Conservation (phyloP, 2,113 vertebrate species). For the Macrotis lagotis region DNA sequence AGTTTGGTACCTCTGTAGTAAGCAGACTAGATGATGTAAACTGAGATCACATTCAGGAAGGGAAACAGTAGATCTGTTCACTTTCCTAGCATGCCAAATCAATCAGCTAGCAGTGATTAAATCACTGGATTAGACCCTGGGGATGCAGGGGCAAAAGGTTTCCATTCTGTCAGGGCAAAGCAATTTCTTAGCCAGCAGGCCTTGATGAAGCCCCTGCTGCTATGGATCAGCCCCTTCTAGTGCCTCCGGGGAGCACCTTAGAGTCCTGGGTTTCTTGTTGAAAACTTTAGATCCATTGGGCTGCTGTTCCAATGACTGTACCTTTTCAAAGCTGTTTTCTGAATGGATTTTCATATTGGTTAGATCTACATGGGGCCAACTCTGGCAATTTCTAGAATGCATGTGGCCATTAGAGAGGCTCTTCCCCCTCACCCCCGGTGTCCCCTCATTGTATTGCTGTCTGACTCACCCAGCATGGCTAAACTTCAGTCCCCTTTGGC, state of each 20-base stretch:
- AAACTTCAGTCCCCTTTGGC: background rate
- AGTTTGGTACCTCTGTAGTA: slow-evolving; percentile 64
- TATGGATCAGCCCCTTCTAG: background rate
- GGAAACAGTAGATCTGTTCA: background rate
- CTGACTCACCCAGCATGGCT: background rate
- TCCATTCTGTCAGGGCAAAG: no score
- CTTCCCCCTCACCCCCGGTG: background rate
- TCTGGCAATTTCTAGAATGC: background rate
- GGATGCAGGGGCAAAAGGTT: background rate
- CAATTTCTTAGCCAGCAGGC: no score
- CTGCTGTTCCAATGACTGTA: slow-evolving; percentile 14
- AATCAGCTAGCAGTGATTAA: background rate
- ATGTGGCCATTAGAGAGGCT: background rate
- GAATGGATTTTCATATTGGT: slow-evolving; percentile 6
- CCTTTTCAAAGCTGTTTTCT: background rate
- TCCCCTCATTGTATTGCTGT: background rate
- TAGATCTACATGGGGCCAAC: background rate
- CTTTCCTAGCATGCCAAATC: background rate
- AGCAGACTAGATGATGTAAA: background rate
- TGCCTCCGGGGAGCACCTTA: background rate
- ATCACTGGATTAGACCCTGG: background rate
- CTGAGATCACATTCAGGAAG: background rate
- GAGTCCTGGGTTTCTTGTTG: background rate
- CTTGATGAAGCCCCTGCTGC: background rate
- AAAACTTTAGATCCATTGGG: background rate